phyloP scores from a whole-genome alignment of 1,140 invertebrate species.

The Pseudomyrmex flavicornis region DNA sequence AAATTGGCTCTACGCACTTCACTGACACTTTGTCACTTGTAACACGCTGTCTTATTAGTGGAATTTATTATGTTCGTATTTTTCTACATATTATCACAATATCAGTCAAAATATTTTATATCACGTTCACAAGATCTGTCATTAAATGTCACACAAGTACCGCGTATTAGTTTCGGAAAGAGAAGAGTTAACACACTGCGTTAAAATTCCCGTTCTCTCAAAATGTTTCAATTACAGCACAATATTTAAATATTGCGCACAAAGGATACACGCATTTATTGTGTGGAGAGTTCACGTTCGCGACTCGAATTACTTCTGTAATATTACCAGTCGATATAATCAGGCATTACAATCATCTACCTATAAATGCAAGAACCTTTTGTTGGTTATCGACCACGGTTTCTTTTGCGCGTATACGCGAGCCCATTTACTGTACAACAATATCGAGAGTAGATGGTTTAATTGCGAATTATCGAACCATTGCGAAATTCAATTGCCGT shows the following conservation, averaged over 20 bases:
- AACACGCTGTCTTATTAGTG: slow-evolving; percentile 34
- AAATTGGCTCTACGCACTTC: slow-evolving; percentile 39
- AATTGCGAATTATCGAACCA: slow-evolving; percentile 69
- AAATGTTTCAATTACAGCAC: slow-evolving; percentile 19
- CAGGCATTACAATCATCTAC: slow-evolving; percentile 24
- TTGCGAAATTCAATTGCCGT: slow-evolving; percentile 65
- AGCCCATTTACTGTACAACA: slow-evolving; percentile 47
- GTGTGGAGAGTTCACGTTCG: background rate
- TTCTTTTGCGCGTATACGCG: slow-evolving; percentile 45
- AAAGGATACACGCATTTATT: background rate
- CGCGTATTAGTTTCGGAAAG: background rate
- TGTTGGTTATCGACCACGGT: slow-evolving; percentile 44
- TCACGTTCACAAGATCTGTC: slow-evolving; percentile 10
- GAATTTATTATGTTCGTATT: slow-evolving; percentile 29
- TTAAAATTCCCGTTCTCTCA: background rate
- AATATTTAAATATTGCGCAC: background rate
- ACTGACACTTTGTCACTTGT: slow-evolving; percentile 39
- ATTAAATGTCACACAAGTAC: slow-evolving; percentile 28
- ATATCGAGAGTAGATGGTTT: slow-evolving; percentile 61
- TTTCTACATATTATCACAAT: slow-evolving; percentile 25
- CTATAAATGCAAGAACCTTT: slow-evolving; percentile 44
- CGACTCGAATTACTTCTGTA: slow-evolving; percentile 15
- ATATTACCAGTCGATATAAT: slow-evolving; percentile 41
- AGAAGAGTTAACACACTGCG: background rate
- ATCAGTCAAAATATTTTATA: slow-evolving; percentile 32